Conservation (phyloP, 2,797 vertebrate genomes). For the Synaphobranchus kaupii region DNA sequence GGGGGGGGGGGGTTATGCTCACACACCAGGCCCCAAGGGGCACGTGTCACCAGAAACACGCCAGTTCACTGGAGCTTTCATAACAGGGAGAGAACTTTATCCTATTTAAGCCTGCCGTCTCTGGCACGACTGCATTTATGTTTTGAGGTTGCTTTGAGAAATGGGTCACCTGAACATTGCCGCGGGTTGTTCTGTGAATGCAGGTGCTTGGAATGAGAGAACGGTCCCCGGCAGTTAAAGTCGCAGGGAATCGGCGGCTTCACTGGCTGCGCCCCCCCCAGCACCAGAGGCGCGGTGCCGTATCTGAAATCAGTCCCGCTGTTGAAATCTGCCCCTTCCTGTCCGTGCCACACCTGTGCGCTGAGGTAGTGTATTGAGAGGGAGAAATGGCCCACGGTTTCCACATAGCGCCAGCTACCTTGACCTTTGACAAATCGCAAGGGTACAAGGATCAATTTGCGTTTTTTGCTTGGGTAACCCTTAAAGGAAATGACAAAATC, state of each 20-base stretch:
- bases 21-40: background rate
- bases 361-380: background rate
- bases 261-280: background rate
- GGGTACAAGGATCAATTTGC: background rate
- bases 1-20: background rate
- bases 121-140: background rate
- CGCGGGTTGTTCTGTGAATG: too few species aligned
- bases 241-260: background rate
- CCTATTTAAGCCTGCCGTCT: background rate
- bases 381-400: background rate
- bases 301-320: background rate
- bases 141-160: background rate
- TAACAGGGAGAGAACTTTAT: background rate
- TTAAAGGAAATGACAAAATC: background rate
- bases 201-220: conserved; percentile 10
- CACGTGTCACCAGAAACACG: background rate
- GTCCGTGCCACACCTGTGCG: background rate
- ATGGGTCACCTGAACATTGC: background rate
- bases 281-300: background rate
- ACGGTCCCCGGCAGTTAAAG: background rate
- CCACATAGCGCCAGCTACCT: background rate
- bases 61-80: background rate
- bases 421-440: background rate
- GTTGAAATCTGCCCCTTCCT: background rate
- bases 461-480: background rate